These are phyloP conservation scores for Tamandua tetradactyla DNA, from an alignment of 2,797 vertebrate species.

Conservation along the genomic window DNA sequence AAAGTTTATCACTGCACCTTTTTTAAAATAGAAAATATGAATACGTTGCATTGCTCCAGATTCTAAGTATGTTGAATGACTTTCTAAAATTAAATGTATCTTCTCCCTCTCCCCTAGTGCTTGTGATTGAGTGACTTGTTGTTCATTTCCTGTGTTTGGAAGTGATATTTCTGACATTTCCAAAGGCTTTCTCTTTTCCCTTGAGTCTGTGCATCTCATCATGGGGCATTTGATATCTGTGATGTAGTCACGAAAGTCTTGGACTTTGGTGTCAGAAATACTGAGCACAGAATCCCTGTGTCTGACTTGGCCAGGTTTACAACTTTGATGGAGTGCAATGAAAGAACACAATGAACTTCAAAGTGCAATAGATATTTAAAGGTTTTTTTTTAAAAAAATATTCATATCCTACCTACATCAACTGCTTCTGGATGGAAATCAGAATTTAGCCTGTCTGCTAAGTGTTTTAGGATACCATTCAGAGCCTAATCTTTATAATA, in stretches of 20 bases:
- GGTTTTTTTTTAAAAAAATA: not conserved
- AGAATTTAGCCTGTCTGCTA: not conserved
- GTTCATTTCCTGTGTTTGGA: not conserved
- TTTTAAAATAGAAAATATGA: slow-evolving; percentile 3
- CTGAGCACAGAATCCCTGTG: not conserved
- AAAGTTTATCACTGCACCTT: slow-evolving; percentile 18
- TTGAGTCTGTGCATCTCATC: not conserved
- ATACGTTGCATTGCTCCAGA: not conserved
- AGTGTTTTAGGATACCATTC: not conserved
- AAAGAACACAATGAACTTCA: slow-evolving; percentile 42
- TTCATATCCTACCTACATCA: not conserved
- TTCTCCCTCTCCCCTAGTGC: not conserved
- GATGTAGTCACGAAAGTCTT: not conserved
- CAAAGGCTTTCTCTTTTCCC: not conserved
- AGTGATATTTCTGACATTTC: not conserved
- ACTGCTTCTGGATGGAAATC: not conserved
- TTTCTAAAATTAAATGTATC: slow-evolving; percentile 2
- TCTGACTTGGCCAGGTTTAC: not conserved
- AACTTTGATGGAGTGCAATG: not conserved
- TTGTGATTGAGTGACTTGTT: not conserved
- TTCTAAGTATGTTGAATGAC: not conserved
- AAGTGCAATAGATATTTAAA: not conserved
- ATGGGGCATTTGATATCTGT: not conserved
- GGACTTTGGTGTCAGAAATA: not conserved
- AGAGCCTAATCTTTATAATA: not conserved